A percentile compares a stretch with the other conserved stretches of the same genome.
Evolutionary conservation across 1,140 invertebrate species (phyloP).

Genomic region (Zaprionus africanus): DNA sequence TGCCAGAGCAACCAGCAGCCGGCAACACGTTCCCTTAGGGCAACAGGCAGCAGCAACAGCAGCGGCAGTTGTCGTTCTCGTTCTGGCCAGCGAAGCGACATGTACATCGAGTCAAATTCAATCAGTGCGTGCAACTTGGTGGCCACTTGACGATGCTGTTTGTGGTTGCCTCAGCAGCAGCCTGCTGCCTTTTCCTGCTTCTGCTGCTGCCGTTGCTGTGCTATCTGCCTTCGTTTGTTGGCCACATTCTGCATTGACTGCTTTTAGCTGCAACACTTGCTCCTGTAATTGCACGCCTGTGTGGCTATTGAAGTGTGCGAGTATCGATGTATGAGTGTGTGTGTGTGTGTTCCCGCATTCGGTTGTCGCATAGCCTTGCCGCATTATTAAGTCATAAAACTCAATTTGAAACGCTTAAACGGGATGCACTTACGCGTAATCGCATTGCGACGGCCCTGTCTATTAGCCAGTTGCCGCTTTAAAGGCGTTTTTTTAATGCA

Average conservation of each 20-base stretch:
- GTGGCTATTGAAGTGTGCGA: neutral
- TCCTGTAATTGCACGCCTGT: slow-evolving; percentile 26
- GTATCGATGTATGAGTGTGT: neutral
- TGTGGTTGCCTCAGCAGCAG: slow-evolving; percentile 40
- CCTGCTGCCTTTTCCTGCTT: neutral
- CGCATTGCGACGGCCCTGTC: slow-evolving; percentile 52
- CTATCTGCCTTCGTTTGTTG: too few species aligned
- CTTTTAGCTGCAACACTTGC: slow-evolving; percentile 43
- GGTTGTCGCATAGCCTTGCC: neutral
- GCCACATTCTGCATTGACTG: slow-evolving; percentile 21
- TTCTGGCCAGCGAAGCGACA: slow-evolving; percentile 22
- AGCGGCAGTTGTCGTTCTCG: neutral
- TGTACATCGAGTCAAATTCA: slow-evolving; percentile 66
- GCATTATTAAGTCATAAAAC: slow-evolving; percentile 77
- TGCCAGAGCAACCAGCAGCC: neutral
- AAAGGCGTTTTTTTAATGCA: slow-evolving; percentile 48
- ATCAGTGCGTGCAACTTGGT: slow-evolving; percentile 72
- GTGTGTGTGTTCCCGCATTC: neutral
- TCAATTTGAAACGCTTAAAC: slow-evolving; percentile 69
- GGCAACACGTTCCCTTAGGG: neutral
- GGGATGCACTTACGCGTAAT: slow-evolving; percentile 68
- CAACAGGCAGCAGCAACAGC: neutral
- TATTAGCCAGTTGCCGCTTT: slow-evolving; percentile 48
- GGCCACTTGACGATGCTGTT: slow-evolving; percentile 69
- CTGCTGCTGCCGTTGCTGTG: neutral